A percentile compares a stretch with the other conserved stretches of the same genome.
These are phyloP conservation scores for Autographa gamma DNA, from an alignment of 2,888 invertebrate species.

Conservation along the genomic window DNA sequence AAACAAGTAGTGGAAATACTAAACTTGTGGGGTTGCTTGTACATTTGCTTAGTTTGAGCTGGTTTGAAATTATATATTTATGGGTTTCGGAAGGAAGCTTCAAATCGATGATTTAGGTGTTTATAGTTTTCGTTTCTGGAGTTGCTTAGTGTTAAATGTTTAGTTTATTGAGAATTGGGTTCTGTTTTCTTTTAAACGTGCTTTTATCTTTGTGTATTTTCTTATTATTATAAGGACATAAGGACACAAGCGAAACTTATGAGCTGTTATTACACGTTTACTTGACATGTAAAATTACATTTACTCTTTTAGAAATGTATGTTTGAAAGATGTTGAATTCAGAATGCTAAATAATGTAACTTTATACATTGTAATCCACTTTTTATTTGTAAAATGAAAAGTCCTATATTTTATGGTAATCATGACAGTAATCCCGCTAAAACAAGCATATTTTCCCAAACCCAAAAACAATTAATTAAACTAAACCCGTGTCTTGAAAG, in stretches of 20 bases:
- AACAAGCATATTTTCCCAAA: neutral
- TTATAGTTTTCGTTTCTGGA: slow-evolving; percentile 11
- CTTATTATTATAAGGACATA: too few relatives aligned
- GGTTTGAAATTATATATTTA: slow-evolving; percentile 41
- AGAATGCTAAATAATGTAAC: too few relatives aligned
- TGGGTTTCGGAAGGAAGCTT: slow-evolving; percentile 27
- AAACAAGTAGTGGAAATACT: slow-evolving; percentile 43
- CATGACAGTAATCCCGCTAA: neutral
- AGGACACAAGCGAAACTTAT: too few relatives aligned
- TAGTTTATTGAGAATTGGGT: neutral
- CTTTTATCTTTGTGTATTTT: too few relatives aligned
- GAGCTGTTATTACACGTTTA: too few relatives aligned
- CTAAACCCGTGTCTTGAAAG: slow-evolving; percentile 1
- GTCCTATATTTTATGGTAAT: too few relatives aligned
- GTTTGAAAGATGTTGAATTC: too few relatives aligned
- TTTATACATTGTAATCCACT: too few relatives aligned
- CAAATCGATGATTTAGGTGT: slow-evolving; percentile 38
- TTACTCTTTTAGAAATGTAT: too few relatives aligned
- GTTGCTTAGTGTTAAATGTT: slow-evolving; percentile 25
- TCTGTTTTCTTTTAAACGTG: too few relatives aligned
- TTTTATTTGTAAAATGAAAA: too few relatives aligned
- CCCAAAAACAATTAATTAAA: slow-evolving; percentile 16
- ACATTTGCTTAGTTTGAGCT: slow-evolving; percentile 27
- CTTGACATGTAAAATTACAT: too few relatives aligned
- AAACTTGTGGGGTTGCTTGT: slow-evolving; percentile 23